Conservation (phyloP, 2,113 vertebrate genomes). For the Bothrops jararaca region DNA sequence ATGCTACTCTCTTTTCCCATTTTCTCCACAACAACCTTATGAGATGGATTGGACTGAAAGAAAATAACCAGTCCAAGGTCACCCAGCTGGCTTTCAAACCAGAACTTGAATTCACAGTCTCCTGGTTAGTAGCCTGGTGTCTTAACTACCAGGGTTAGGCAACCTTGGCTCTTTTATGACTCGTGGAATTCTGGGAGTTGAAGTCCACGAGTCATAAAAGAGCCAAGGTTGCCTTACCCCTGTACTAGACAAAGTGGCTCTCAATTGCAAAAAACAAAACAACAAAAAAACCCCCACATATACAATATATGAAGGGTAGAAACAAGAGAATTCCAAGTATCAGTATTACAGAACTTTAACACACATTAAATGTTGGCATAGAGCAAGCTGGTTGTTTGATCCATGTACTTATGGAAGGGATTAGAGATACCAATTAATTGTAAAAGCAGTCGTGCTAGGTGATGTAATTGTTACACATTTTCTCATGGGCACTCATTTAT, state of each 20-base stretch:
- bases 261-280: not conserved
- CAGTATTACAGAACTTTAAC: not conserved
- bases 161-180: no score
- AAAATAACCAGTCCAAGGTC: not conserved
- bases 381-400: not conserved
- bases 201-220: no score
- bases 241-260: not conserved
- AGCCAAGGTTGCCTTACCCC: no score
- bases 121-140: not conserved
- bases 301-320: not conserved
- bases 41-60: not conserved
- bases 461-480: constrained; percentile 18
- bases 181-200: no score
- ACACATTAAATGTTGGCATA: not conserved
- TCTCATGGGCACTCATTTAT: constrained; percentile 22
- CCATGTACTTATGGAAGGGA: not conserved
- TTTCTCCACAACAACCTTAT: not conserved
- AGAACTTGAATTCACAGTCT: not conserved
- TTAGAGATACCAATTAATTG: constrained; percentile 11
- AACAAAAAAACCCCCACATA: not conserved
- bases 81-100: not conserved
- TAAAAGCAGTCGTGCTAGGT: not conserved
- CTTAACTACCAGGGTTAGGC: not conserved
- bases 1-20: not conserved
- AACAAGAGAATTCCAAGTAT: not conserved